phyloP scores from a whole-genome alignment of 2,797 vertebrate genomes.

The Taeniopygia guttata region DNA sequence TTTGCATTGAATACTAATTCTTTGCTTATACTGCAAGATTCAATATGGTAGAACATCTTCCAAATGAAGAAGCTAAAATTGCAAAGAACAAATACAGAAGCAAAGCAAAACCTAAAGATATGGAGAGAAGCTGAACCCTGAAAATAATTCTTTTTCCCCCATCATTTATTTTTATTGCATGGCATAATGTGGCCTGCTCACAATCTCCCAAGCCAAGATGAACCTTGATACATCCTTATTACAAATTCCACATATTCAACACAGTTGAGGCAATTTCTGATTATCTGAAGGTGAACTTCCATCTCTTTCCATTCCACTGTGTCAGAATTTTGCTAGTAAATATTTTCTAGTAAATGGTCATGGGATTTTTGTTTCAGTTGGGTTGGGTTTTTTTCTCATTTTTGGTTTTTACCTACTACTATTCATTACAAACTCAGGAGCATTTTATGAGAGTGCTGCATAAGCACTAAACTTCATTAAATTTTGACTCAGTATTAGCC shows the following conservation, averaged over 20 bases:
- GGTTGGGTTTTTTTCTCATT: accelerated
- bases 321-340: background rate
- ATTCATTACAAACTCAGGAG: background rate
- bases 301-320: background rate
- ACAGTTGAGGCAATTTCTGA: background rate
- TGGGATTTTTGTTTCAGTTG: accelerated
- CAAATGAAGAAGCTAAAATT: background rate
- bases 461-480: background rate
- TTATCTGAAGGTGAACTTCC: background rate
- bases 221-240: background rate
- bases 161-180: background rate
- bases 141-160: background rate
- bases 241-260: background rate
- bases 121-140: background rate
- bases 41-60: background rate
- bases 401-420: background rate
- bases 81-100: background rate
- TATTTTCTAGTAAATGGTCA: background rate
- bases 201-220: background rate
- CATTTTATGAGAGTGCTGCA: background rate
- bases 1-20: background rate
- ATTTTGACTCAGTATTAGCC: background rate
- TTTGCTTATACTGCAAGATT: background rate
- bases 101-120: background rate
- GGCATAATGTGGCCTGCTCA: background rate